Base-by-base conservation (phyloP, 2,888 invertebrate genomes). In the Cephalotes varians region DNA sequence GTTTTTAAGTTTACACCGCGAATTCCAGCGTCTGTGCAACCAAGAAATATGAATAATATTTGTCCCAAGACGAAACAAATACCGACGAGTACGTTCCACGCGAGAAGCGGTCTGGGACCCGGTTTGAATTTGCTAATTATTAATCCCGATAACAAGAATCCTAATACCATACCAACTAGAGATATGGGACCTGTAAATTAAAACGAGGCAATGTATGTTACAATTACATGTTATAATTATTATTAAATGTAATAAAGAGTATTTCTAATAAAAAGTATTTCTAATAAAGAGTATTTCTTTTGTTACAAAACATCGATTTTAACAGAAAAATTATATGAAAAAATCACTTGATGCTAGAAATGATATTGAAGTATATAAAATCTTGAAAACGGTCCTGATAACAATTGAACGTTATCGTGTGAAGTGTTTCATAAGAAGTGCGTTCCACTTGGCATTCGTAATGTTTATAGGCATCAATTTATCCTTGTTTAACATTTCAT, bases 11-110 rank as follows among this genome's bases (percentile, higher is more conserved):
- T 89, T 54, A 95, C 89, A 44, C 95, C 95, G 64, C 93, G 92
- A 40, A 95, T 92, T 21, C 92, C 93, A 4, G 93, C 91, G 67
- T 92, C 93, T 1, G 94, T 90, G 89, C 96, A 96, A 60, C 96
- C 95, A 58, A 96, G 92, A 87, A 96, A 96, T 80, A 96, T 95
- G 88, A 96, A 96, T 0, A 95, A 92, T 12, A 96, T 91, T 90
- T 96, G 95, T 25, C 96, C 96, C 9, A 95, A 64, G 40, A 96
- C 95, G 83, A 95, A 96, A n/a, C 95, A 92, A 31, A 95, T 81
- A 0, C 96, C 96, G 40, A 96, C 96, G 5, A 96, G 85, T 0
- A 96, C 95, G 90, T 96, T 96, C 96, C 96, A 97, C 83, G 95
- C 95, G 0, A 96, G 94, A 0, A 96, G 94, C 62, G 95, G 95